Evolutionary conservation across 1,140 invertebrate species (phyloP).

Genomic region (Drosophila grimshawi): DNA sequence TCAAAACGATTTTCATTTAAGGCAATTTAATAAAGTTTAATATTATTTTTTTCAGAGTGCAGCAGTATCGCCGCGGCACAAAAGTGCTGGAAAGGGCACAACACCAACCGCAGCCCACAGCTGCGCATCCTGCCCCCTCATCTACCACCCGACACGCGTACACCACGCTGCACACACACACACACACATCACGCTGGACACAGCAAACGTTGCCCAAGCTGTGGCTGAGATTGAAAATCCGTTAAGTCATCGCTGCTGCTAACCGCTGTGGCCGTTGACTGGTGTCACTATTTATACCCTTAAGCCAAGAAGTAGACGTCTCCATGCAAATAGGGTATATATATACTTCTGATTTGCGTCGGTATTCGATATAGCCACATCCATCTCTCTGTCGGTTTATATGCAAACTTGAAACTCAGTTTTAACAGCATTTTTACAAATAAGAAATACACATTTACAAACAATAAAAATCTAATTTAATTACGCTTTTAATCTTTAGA

Average conservation of each 20-base stretch:
- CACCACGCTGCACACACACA: background rate
- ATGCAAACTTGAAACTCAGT: too few species aligned
- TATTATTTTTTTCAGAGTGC: background rate
- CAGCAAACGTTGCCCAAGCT: slow-evolving; percentile 21
- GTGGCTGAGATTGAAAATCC: slow-evolving; percentile 78
- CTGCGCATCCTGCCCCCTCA: slow-evolving; percentile 1
- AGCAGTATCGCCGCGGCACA: background rate
- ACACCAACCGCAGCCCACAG: slow-evolving; percentile 27
- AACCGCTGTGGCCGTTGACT: slow-evolving; percentile 70
- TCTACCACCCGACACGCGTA: background rate
- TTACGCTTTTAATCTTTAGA: too few species aligned
- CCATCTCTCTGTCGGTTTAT: too few species aligned
- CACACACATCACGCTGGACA: background rate
- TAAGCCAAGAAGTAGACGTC: too few species aligned
- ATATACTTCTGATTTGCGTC: too few species aligned
- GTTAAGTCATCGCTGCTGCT: slow-evolving; percentile 80
- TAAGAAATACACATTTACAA: too few species aligned
- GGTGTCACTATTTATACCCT: slow-evolving; percentile 15
- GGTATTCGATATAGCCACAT: too few species aligned
- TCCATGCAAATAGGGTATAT: too few species aligned
- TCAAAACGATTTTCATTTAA: too few species aligned
- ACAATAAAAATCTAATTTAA: too few species aligned
- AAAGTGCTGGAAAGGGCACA: background rate
- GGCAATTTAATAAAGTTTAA: too few species aligned
- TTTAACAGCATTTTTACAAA: too few species aligned